Conservation (phyloP, 2,113 vertebrate genomes). For the human (Homo sapiens) region GRCh38 chr2:194547001-194547500, state of each 20-base stretch:
- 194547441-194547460: no score
- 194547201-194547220: background rate
- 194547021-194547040: background rate
- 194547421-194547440: no score
- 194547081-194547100: background rate
- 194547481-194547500: no score
- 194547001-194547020: background rate
- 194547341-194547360: background rate
- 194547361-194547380: background rate
- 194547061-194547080: background rate
- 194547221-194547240: background rate
- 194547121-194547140: background rate
- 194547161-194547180: background rate
- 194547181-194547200: background rate
- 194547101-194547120: background rate
- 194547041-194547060: background rate
- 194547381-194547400: background rate
- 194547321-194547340: background rate
- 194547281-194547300: background rate
- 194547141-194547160: background rate
- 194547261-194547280: background rate
- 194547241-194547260: background rate
- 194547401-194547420: background rate
- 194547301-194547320: background rate
- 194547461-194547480: no score